Evolutionary conservation across 2,113 vertebrate species (phyloP), one percentile per base, ranked within the genome.

Genomic region (Pyxicephalus adspersus): DNA sequence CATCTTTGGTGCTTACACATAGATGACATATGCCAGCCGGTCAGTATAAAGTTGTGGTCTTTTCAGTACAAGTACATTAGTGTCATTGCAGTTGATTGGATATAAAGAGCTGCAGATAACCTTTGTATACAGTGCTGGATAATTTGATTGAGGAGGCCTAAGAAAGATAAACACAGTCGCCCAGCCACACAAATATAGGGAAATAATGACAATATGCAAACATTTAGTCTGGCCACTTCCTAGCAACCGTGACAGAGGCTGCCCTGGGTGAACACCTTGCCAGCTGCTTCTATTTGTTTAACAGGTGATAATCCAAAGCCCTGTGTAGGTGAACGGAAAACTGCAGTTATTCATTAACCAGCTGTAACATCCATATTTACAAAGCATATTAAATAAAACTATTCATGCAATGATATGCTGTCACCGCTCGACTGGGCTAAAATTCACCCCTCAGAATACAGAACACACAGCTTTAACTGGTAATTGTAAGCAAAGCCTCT

Each of bases 201-300:
- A 81, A 81, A 58, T 22, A 66, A n/a, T 54, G 66, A 81, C 60
- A 1, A 54, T 65, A 65, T 51, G 60, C 77, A 79, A 79, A 79
- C 52, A 80, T 25, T 64, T 64, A 3, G n/a, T 20, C 57, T 64
- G 78, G 20, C 45, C 60, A 74, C 70, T 55, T 66, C 80, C 80
- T 75, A 81, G 71, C 63, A 81, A 81, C 80, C 28, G 20, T 65
- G 60, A 74, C 70, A 31, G 52, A 8, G 22, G 50, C 70, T 26
- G 78, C 8, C 45, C 25, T 20, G 5, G 28, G 19, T 28, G 61
- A 55, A 50, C 57, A 61, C 28, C 11, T 16, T 3, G 18, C 61
- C 80, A 81, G 70, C 57, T 81, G 70, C 57, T 50, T 66, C 50
- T 74, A 45, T 72, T 80, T 67, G 28, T n/a, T 70, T 25, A 60